phyloP scores from a whole-genome alignment of 2,113 vertebrate genomes.

The Lampris incognitus region DNA sequence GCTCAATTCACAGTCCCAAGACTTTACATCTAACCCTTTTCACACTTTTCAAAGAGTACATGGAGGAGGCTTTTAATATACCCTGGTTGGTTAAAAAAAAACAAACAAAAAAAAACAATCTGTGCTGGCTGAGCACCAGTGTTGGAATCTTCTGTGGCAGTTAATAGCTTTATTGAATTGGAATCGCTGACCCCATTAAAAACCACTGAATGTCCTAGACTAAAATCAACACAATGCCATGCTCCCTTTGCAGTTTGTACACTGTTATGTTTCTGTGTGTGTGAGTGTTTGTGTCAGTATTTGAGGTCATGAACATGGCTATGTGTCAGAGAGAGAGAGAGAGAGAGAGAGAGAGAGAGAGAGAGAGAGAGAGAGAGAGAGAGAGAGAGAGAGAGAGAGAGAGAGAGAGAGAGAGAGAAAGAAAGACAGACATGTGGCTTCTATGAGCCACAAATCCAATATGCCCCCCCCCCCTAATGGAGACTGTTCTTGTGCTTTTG shows the following conservation, averaged over 20 bases:
- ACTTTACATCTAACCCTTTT: constrained; percentile 24
- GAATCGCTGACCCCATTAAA: constrained; percentile 80
- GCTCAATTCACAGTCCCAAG: constrained; percentile 47
- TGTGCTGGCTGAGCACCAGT: constrained; percentile 47
- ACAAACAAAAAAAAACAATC: constrained; percentile 41
- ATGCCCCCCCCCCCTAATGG: constrained; percentile 34
- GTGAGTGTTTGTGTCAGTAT: constrained; percentile 5
- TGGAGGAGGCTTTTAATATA: constrained; percentile 46
- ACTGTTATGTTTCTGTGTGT: background rate
- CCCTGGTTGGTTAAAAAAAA: constrained; percentile 50
- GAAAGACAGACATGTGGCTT: constrained; percentile 63
- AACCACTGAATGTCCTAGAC: constrained; percentile 75
- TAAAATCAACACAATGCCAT: constrained; percentile 73
- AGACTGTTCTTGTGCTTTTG: constrained; percentile 50
- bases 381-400: constrained; percentile 2
- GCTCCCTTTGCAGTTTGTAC: constrained; percentile 62
- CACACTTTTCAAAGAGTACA: constrained; percentile 28
- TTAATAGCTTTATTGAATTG: constrained; percentile 74
- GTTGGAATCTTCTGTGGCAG: constrained; percentile 65
- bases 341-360: background rate
- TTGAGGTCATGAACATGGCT: background rate
- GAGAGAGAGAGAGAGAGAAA: background rate
- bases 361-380: constrained; percentile 26
- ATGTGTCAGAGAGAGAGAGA: constrained; percentile 3
- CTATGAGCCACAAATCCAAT: constrained; percentile 52